Percentiles rank a stretch among this genome's conserved stretches.
These are phyloP conservation scores for Pseudopleuronectes americanus DNA, from an alignment of 2,797 vertebrate genomes.

Conservation along the genomic window DNA sequence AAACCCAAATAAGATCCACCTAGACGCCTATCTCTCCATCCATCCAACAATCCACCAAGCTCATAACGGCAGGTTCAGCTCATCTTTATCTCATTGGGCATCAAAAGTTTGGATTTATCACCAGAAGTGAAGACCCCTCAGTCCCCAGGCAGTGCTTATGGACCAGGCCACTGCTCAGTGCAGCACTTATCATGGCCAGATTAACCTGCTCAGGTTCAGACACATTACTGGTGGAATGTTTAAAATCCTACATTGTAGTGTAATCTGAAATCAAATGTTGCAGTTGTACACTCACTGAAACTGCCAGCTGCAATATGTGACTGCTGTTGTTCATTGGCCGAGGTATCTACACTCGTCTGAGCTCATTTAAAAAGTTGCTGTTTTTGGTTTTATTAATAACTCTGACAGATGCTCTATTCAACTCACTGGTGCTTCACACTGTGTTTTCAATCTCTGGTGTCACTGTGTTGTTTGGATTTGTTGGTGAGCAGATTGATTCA, in stretches of 20 bases:
- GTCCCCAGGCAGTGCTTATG: slow-evolving; percentile 36
- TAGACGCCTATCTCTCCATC: too few species aligned
- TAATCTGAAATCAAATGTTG: too few species aligned
- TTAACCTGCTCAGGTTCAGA: background rate
- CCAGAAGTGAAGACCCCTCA: slow-evolving; percentile 41
- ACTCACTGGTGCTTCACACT: background rate
- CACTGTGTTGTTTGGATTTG: background rate
- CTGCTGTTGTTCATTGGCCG: too few species aligned
- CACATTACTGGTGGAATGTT: background rate
- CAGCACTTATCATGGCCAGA: background rate
- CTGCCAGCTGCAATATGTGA: too few species aligned
- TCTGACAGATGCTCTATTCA: background rate
- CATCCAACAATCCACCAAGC: background rate
- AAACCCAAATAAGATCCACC: background rate
- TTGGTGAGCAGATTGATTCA: too few species aligned
- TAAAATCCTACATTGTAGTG: too few species aligned
- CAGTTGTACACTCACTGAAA: too few species aligned
- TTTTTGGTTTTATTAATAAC: background rate
- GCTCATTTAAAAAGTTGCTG: too few species aligned
- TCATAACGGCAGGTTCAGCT: slow-evolving; percentile 39
- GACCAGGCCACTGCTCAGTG: slow-evolving; percentile 27
- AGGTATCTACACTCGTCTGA: too few species aligned
- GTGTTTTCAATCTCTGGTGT: slow-evolving; percentile 2
- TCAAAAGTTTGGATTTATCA: slow-evolving; percentile 56
- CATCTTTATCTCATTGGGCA: slow-evolving; percentile 51